Base-by-base conservation (phyloP, 2,113 vertebrate genomes). In the Puntigrus tetrazona region DNA sequence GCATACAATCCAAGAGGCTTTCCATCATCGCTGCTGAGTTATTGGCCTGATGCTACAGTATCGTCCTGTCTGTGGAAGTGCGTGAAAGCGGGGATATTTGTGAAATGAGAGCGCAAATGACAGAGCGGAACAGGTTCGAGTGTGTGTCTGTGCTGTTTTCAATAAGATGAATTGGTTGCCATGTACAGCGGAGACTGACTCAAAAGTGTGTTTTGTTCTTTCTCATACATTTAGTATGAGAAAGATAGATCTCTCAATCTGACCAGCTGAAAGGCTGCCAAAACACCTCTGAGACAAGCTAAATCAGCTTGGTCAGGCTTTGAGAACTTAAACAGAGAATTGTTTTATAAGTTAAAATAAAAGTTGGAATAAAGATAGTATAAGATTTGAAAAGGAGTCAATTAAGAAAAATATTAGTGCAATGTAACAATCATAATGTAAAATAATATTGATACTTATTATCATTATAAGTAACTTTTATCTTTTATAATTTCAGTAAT, bases 1-100 rank as follows among this genome's bases (percentile, higher is more conserved):
- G 25, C 81, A 79, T 70, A 84, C 88, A 83, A 88, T 89, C 78
- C 82, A 57, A 87, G 88, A 88, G 90, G 34, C 76, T 73, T 61
- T 76, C 73, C 43, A 82, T 87, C 88, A 89, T 85, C 79, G 29
- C 57, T 29, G 72, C 83, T 38, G 67, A 81, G 59, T 85, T 87
- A 82, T 86, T 29, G 59, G 38, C 22, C 78, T 31, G 81, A 63
- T 75, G 86, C 84, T 88, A 85, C 50, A 22, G 25, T 63, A 36
- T 84, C 47, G 45, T 47, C 50, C 29, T 70, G 83, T 78, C 50
- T 31, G 65, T 81, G 50, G 70, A 45, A 73, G 70, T 45, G 70
- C 1, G 38, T 14, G 70, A 73, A 43, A 16, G 22, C n/a, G 13
- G 10, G 0, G 27, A 57, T 29, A 59, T 77, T 43, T 73, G 38